These are phyloP conservation scores for Clinocottus analis DNA, from an alignment of 2,113 vertebrate species.

Conservation along the genomic window DNA sequence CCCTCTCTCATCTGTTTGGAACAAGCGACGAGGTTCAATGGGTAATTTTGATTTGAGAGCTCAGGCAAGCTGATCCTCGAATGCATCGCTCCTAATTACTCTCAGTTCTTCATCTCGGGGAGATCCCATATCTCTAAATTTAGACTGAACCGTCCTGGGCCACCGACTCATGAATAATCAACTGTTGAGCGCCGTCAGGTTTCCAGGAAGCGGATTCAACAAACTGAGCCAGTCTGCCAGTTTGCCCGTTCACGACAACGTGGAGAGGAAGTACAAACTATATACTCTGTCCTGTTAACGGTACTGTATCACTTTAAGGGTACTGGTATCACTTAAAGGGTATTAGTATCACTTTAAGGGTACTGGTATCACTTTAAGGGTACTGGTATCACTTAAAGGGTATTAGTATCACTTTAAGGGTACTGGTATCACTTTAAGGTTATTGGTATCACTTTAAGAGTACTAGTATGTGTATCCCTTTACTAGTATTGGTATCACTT, in stretches of 20 bases:
- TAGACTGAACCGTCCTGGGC: not conserved
- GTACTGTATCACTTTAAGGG: too few relatives aligned
- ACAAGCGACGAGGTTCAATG: slow-evolving; percentile 22
- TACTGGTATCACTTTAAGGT: too few relatives aligned
- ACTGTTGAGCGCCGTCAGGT: slow-evolving; percentile 22
- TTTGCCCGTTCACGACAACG: not conserved
- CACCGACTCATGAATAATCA: slow-evolving; percentile 22
- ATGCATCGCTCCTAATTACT: slow-evolving; percentile 14
- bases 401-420: too few relatives aligned
- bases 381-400: too few relatives aligned
- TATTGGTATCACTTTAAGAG: too few relatives aligned
- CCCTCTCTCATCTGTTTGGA: slow-evolving; percentile 4
- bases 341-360: too few relatives aligned
- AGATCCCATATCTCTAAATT: slow-evolving; percentile 19
- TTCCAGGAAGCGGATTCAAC: slow-evolving; percentile 11
- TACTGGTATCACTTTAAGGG: too few relatives aligned
- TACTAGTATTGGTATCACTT: too few relatives aligned
- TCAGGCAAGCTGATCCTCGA: slow-evolving; percentile 11
- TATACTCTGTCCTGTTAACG: not conserved
- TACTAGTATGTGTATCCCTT: too few relatives aligned
- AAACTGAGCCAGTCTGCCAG: slow-evolving; percentile 11
- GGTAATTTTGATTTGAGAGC: slow-evolving; percentile 53
- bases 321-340: too few relatives aligned
- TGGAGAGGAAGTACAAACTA: not conserved
- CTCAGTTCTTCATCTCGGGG: not conserved